Evolutionary conservation across 2,113 vertebrate genomes (phyloP), one percentile per base, ranked within the genome.

Genomic region (Hippocampus guttulatus): DNA sequence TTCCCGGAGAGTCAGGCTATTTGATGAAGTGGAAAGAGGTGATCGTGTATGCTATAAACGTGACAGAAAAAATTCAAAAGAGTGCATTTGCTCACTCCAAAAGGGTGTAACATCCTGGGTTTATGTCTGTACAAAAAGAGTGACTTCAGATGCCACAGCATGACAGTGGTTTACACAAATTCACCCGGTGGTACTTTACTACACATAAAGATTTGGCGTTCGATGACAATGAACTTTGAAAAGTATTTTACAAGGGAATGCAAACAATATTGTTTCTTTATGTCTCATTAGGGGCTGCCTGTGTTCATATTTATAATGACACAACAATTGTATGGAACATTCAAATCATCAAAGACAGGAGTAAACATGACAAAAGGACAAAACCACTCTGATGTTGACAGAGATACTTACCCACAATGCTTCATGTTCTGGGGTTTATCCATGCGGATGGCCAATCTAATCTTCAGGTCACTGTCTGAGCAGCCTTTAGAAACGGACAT

Each of bases 381-480:
- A 66, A 43, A 66, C 1, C 51, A 30, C 38, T 15, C n/a, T 45
- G 38, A 18, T 41, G 1, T 40, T 9, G 33, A 38, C 8, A 63
- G 20, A 21, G 61, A 8, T 57, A 73, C 86, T 85, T 84, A 88
- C 82, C 97, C 97, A 91, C 95, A 99, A 88, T 99, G 97, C 90
- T 99, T 99, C 96, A 99, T 98, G 91, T 99, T 99, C 85, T 99
- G 98, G 61, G 98, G 98, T 81, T 99, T 99, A 88, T 99, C 98
- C 96, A 99, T 99, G 84, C 98, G 92, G 52, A 99, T 94, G 0
- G 98, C 98, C 76, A 99, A 93, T 88, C 96, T 98, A 85, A 99
- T 99, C 92, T 91, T 96, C 74, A 99, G 93, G 83, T 99, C 97
- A 69, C 92, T 95, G 89, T 99, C 98, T 0, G 94, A 89, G 75